These are phyloP conservation scores for Brachymystax lenok DNA, from an alignment of 2,797 vertebrate species.

Conservation along the genomic window DNA sequence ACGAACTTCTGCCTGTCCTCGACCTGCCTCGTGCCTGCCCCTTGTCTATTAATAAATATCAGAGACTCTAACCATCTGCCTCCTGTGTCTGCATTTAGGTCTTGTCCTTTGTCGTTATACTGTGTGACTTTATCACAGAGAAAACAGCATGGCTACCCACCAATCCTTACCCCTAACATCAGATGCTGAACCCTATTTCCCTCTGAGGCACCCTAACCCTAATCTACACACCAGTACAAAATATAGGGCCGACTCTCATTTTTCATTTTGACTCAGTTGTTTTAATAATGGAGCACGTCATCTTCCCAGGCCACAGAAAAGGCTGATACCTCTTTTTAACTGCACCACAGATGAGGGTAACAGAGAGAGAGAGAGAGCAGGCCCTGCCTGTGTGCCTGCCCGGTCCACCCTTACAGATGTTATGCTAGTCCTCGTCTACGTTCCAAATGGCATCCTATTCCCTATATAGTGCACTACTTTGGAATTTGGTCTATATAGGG, in stretches of 20 bases:
- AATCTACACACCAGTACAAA: constrained; percentile 57
- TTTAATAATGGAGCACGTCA: constrained; percentile 76
- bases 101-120: too few species aligned
- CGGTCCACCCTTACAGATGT: constrained; percentile 42
- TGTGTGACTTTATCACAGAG: too few species aligned
- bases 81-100: too few species aligned
- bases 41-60: too few species aligned
- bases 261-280: constrained; percentile 71
- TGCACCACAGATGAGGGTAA: constrained; percentile 71
- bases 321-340: constrained; percentile 72
- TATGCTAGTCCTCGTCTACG: not conserved
- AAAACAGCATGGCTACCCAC: too few species aligned
- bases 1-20: too few species aligned
- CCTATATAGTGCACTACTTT: too few species aligned
- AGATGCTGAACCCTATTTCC: constrained; percentile 38
- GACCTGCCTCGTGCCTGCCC: too few species aligned
- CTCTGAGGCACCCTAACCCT: constrained; percentile 35
- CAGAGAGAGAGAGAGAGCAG: constrained; percentile 52
- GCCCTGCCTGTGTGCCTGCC: not conserved
- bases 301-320: constrained; percentile 72
- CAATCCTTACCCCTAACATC: constrained; percentile 37
- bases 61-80: too few species aligned
- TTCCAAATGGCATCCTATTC: too few species aligned
- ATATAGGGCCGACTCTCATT: constrained; percentile 46
- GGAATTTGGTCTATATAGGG: not conserved